A percentile compares a stretch with the other conserved stretches of the same genome.
These are phyloP conservation scores for Apis laboriosa DNA, from an alignment of 1,140 invertebrate genomes.

Conservation along the genomic window DNA sequence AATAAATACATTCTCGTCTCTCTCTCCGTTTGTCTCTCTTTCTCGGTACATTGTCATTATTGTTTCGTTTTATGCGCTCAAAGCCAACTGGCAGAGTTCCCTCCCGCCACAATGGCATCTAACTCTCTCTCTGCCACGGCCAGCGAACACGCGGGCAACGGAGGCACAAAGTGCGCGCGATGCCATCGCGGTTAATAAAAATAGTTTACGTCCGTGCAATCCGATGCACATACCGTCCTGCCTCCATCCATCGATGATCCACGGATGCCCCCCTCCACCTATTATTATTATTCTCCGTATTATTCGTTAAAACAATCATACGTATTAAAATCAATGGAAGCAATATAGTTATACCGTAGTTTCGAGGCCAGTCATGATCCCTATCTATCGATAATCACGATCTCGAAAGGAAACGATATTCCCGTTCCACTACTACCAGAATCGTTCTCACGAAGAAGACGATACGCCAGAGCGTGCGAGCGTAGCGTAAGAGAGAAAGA, in stretches of 20 bases:
- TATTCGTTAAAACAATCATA: conserved; percentile 52
- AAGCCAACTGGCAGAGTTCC: conserved; percentile 67
- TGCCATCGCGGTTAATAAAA: conserved; percentile 15
- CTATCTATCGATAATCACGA: conserved; percentile 59
- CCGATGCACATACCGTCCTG: neutral
- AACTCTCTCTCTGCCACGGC: conserved; percentile 19
- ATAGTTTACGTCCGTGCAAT: conserved; percentile 36
- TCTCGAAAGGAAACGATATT: conserved; percentile 42
- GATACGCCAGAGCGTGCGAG: neutral
- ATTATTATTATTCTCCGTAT: conserved; percentile 23
- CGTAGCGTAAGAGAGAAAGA: neutral
- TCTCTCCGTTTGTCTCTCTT: too few species aligned
- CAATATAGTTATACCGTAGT: neutral
- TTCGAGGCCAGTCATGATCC: conserved; percentile 36
- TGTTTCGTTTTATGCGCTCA: conserved; percentile 76
- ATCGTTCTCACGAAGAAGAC: neutral
- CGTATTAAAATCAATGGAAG: conserved; percentile 32
- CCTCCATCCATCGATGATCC: neutral
- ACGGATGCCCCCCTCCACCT: too few species aligned
- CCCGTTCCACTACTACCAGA: conserved; percentile 5
- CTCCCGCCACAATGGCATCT: conserved; percentile 34
- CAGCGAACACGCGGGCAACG: neutral
- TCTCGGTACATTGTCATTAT: conserved; percentile 76
- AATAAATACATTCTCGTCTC: conserved; percentile 67
- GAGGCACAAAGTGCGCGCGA: neutral